A percentile compares a stretch with the other conserved stretches of the same genome.
These are phyloP conservation scores for Bubo scandiacus DNA, from an alignment of 2,113 vertebrate species.

Conservation along the genomic window DNA sequence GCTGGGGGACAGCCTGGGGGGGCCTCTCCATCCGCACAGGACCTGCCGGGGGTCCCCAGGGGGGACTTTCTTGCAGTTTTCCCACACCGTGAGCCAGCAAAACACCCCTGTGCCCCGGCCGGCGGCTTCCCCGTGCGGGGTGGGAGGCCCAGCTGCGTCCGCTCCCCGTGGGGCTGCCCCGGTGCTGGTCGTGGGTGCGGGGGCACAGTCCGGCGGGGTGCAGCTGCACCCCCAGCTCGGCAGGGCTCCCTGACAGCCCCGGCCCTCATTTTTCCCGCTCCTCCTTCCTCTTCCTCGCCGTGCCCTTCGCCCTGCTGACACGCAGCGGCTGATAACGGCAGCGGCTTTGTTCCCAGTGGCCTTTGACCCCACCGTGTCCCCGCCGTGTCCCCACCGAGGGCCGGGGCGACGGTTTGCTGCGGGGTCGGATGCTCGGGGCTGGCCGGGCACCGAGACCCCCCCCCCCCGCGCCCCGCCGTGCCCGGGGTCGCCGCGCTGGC, in stretches of 20 bases:
- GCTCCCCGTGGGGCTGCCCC: not conserved
- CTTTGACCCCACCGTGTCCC: not conserved
- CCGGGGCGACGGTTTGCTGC: not conserved
- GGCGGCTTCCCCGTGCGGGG: rapidly evolving
- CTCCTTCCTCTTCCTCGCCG: not conserved
- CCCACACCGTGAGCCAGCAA: rapidly evolving
- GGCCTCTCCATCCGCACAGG: not conserved
- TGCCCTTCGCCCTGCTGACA: not conserved
- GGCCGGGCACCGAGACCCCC: not conserved
- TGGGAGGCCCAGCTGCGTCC: not conserved
- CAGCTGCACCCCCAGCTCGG: not conserved
- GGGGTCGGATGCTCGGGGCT: not conserved
- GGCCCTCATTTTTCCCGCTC: too few relatives aligned
- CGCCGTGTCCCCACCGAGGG: not conserved
- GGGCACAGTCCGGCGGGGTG: not conserved
- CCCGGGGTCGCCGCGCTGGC: not conserved
- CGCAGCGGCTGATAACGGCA: not conserved
- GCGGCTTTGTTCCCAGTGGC: not conserved
- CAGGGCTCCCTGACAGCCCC: not conserved
- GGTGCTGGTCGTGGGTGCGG: too few relatives aligned
- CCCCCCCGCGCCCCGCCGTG: not conserved
- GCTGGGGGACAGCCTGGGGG: not conserved
- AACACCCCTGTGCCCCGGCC: not conserved
- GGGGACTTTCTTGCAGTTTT: not conserved
- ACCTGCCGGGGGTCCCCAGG: too few relatives aligned